Evolutionary conservation across 2,113 vertebrate species (phyloP).

Genomic region (Zapornia atra): DNA sequence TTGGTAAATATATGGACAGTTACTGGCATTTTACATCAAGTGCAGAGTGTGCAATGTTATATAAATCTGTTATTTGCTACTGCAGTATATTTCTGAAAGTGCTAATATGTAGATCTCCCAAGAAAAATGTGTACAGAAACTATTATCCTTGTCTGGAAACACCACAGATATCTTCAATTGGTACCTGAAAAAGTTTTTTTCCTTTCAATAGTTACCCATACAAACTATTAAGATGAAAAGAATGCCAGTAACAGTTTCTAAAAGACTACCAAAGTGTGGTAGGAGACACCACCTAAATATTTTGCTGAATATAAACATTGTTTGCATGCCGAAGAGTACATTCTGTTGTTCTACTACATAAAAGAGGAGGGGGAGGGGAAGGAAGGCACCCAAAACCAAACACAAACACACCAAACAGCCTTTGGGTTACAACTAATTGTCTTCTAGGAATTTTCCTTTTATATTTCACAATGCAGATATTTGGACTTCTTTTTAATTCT

Average conservation of each 20-base stretch:
- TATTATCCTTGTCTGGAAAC: not conserved
- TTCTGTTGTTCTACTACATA: not conserved
- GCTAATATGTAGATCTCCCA: not conserved
- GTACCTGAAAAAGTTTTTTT: not conserved
- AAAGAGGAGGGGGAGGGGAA: not conserved
- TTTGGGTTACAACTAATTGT: not conserved
- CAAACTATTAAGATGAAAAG: not conserved
- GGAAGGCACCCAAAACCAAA: not conserved
- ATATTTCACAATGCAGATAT: not conserved
- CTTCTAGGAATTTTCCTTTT: not conserved
- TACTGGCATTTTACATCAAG: not conserved
- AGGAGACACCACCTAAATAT: not conserved
- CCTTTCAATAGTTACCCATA: not conserved
- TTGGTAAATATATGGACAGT: not conserved
- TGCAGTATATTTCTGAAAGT: not conserved
- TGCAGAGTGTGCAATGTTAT: not conserved
- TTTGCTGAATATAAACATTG: not conserved
- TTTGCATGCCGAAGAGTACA: not conserved
- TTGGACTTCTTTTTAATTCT: not conserved
- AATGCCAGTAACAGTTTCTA: not conserved
- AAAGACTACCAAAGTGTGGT: not conserved
- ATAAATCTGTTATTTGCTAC: not conserved
- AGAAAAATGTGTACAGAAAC: not conserved
- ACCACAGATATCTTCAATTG: not conserved
- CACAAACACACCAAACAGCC: fast-evolving